Conservation (phyloP, 2,888 invertebrate genomes). For the Phyllotreta striolata region DNA sequence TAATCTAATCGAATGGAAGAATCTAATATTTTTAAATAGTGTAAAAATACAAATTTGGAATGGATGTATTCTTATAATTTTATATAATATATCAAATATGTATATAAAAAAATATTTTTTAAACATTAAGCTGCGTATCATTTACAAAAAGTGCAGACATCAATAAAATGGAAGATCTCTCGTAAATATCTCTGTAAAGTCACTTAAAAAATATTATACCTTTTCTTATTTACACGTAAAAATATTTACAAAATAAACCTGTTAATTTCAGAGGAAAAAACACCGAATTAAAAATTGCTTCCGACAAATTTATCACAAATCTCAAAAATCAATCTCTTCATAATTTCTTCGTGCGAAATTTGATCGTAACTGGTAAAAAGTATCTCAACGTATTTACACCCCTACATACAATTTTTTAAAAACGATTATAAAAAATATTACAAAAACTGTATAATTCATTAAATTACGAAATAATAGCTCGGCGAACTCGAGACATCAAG, state of each 20-base stretch:
- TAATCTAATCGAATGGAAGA: conserved; percentile 4
- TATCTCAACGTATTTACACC: background rate
- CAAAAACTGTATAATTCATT: conserved; percentile 1
- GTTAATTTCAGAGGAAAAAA: conserved; percentile 1
- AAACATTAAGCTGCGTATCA: conserved; percentile 6
- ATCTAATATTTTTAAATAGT: conserved; percentile 10
- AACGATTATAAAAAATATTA: conserved; percentile 6
- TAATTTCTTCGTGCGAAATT: background rate
- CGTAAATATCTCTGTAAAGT: conserved; percentile 11
- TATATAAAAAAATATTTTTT: conserved; percentile 11
- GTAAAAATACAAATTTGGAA: conserved; percentile 12
- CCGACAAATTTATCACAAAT: conserved; percentile 12
- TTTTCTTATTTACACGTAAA: conserved; percentile 14
- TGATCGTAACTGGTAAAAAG: conserved; percentile 4
- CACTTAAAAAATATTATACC: conserved; percentile 12
- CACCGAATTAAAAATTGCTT: conserved; percentile 3
- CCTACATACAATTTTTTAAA: conserved; percentile 4
- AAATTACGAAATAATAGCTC: conserved; percentile 25
- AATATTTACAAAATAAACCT: conserved; percentile 15
- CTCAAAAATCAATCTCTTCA: conserved; percentile 13
- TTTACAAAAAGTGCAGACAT: background rate
- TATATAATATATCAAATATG: conserved; percentile 7
- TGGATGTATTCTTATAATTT: background rate
- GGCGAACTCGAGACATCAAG: conserved; percentile 29
- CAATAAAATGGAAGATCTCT: conserved; percentile 17